phyloP scores from a whole-genome alignment of 2,797 vertebrate genomes.

The Tiaroga cobitis region DNA sequence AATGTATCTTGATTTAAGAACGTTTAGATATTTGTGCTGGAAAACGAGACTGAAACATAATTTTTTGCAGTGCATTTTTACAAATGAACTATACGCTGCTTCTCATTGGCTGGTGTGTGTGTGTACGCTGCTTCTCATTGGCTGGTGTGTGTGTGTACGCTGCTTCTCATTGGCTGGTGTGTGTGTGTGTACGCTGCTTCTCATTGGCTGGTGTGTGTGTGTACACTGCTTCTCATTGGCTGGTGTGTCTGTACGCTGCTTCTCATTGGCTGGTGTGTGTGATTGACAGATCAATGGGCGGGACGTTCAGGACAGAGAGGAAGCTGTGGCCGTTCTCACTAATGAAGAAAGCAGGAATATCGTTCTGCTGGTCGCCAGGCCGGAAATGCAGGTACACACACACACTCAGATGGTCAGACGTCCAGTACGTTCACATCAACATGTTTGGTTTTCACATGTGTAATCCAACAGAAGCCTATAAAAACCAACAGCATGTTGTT shows the following conservation, averaged over 20 bases:
- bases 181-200: constrained; percentile 50
- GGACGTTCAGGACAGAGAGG: constrained; percentile 91
- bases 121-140: constrained; percentile 62
- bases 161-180: constrained; percentile 74
- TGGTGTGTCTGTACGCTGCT: constrained; percentile 61
- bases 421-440: too few species aligned
- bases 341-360: constrained; percentile 89
- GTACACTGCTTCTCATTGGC: constrained; percentile 66
- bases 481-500: too few species aligned
- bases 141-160: constrained; percentile 71
- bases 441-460: neutral
- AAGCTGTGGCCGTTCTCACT: constrained; percentile 90
- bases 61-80: neutral
- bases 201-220: constrained; percentile 75
- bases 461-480: too few species aligned
- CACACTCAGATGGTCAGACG: neutral
- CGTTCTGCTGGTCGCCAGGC: constrained; percentile 82
- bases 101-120: constrained; percentile 75
- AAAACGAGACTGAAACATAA: neutral
- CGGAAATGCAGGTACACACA: neutral
- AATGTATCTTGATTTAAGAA: too few species aligned
- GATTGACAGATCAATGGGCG: constrained; percentile 91
- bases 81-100: neutral
- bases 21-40: neutral
- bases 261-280: constrained; percentile 75